Base-by-base conservation (phyloP, 2,888 invertebrate genomes). In the Pedicia rivosa region DNA sequence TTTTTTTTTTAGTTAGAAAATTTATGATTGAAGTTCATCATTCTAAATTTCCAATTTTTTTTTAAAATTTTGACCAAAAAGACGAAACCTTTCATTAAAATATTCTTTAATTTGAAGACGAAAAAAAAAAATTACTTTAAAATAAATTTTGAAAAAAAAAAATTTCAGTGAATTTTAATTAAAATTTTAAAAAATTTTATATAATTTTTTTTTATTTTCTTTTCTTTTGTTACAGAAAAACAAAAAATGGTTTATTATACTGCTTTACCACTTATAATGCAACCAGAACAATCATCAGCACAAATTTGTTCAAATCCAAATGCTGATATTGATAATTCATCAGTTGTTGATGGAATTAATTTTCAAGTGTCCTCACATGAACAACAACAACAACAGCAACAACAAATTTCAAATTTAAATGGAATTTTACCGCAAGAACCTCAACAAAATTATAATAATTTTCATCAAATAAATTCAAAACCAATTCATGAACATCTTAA, bases 211-310 rank as follows among this genome's bases (percentile, higher is more conserved):
- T 19, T 37, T 24, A 13, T 33, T 34, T 16, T 38, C 34, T 25
- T 38, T 16, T 36, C 5, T 14, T n/a, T 25, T n/a, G 16, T 25
- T 26, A 13, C 16, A 61, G 60, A 57, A 45, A 47, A 48, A 42
- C 44, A 44, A 47, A 59, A 57, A 43, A 62, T 62, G 61, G 62
- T 62, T 38, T 62, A 62, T 46, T 59, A 62, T 45, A 53, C 57
- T 42, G 51, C 62, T 33, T 51, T 56, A 39, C 59, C 56, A 42
- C 46, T 61, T 36, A 55, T 61, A 40, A 56, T 60, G 48, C 59
- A 61, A 51, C 52, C 56, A 22, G 62, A 62, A 43, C 56, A 58
- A 46, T 22, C 36, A 29, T 34, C 36, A n/a, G 41, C 51, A 33
- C 54, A 57, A 37, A 51, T 56, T 36, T 60, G 60, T 35, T 43